Evolutionary conservation across 1,140 invertebrate species (phyloP).

Genomic region (Aphelenchoides besseyi): DNA sequence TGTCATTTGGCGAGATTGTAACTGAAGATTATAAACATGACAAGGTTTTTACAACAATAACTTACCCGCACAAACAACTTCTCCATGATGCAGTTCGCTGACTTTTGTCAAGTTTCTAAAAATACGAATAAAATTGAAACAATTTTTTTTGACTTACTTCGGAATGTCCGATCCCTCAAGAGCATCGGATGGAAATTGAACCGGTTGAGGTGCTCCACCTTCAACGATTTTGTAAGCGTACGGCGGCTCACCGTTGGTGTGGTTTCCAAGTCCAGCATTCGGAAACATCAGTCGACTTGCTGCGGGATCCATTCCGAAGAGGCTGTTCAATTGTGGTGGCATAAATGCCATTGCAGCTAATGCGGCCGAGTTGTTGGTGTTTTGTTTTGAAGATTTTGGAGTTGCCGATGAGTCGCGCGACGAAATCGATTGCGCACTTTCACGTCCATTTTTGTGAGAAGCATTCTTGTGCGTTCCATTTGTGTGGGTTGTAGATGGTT

Average conservation of each 20-base stretch:
- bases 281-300: slow-evolving; percentile 22
- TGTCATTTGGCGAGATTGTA: slow-evolving; percentile 79
- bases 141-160: slow-evolving; percentile 71
- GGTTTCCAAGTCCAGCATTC: slow-evolving; percentile 2
- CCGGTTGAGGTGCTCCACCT: slow-evolving; percentile 79
- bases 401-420: slow-evolving; percentile 45
- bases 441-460: slow-evolving; percentile 38
- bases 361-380: slow-evolving; percentile 22
- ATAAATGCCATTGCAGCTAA: slow-evolving; percentile 24
- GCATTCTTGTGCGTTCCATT: slow-evolving; percentile 32
- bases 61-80: slow-evolving; percentile 77
- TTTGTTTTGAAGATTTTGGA: slow-evolving; percentile 40
- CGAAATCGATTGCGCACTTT: slow-evolving; percentile 40
- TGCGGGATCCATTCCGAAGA: slow-evolving; percentile 20
- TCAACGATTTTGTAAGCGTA: slow-evolving; percentile 88
- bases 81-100: slow-evolving; percentile 86
- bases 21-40: slow-evolving; percentile 64
- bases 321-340: slow-evolving; percentile 22
- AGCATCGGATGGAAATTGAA: slow-evolving; percentile 91
- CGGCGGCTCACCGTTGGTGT: slow-evolving; percentile 65
- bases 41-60: background rate
- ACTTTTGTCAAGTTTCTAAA: slow-evolving; percentile 67
- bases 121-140: slow-evolving; percentile 2
- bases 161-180: slow-evolving; percentile 86
- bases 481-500: slow-evolving; percentile 28